Percentiles rank a stretch among this genome's conserved stretches.
phyloP scores from a whole-genome alignment of 2,797 vertebrate genomes.

The Lutjanus argentimaculatus region DNA sequence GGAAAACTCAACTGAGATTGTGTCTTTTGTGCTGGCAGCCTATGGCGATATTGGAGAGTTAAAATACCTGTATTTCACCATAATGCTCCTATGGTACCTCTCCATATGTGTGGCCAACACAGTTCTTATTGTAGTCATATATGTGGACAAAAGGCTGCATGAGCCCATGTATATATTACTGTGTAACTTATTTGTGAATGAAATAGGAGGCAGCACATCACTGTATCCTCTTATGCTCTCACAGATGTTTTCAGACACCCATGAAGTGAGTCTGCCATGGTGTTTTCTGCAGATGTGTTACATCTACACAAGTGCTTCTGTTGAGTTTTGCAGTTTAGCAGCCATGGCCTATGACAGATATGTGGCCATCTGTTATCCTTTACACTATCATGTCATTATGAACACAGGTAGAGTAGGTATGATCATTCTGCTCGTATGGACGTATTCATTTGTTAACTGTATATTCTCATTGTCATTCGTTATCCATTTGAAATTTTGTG shows the following conservation, averaged over 20 bases:
- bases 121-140: no score
- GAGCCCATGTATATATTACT: slow-evolving; percentile 74
- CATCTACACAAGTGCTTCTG: slow-evolving; percentile 58
- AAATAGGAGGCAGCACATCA: slow-evolving; percentile 55
- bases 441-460: slow-evolving; percentile 26
- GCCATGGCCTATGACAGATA: slow-evolving; percentile 74
- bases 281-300: slow-evolving; percentile 71
- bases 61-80: no score
- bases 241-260: slow-evolving; percentile 63
- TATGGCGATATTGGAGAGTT: no score
- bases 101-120: no score
- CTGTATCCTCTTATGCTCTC: slow-evolving; percentile 55
- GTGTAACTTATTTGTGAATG: slow-evolving; percentile 66
- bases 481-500: slow-evolving; percentile 41
- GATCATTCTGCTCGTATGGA: slow-evolving; percentile 48
- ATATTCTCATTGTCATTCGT: slow-evolving; percentile 17
- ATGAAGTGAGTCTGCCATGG: slow-evolving; percentile 49
- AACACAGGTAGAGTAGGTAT: slow-evolving; percentile 29
- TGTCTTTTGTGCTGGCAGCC: slow-evolving; percentile 40
- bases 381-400: slow-evolving; percentile 60
- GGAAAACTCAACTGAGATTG: slow-evolving; percentile 6
- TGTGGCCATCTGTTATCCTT: slow-evolving; percentile 56
- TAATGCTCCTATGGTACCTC: no score
- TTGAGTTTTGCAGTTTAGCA: slow-evolving; percentile 70
- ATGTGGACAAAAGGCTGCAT: neutral